Evolutionary conservation across 2,113 vertebrate species (phyloP).

Genomic region (Corydoras sp.): DNA sequence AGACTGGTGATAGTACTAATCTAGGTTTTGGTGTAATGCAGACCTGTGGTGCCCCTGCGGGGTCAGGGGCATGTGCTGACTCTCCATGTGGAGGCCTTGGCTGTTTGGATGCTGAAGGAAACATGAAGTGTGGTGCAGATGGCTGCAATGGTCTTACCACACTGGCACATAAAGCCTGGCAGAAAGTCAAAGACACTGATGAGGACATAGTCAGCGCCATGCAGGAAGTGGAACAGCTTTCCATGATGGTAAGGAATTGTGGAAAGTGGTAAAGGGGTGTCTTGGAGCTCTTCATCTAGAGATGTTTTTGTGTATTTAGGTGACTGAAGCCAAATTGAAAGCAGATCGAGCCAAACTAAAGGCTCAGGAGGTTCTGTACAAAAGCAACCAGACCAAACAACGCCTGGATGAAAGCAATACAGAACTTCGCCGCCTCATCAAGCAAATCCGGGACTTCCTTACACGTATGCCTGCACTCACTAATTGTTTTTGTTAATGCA

Average conservation of each 20-base stretch:
- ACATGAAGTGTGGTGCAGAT: conserved; percentile 76
- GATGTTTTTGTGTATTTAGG: conserved; percentile 58
- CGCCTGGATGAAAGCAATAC: conserved; percentile 84
- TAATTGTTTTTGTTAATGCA: not conserved
- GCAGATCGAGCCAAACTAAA: conserved; percentile 86
- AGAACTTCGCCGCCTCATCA: conserved; percentile 85
- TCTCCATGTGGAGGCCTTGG: conserved; percentile 77
- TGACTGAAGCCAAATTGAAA: conserved; percentile 83
- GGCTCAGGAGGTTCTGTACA: conserved; percentile 79
- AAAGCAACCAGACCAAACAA: conserved; percentile 84
- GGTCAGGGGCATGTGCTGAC: conserved; percentile 65
- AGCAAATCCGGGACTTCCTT: conserved; percentile 88
- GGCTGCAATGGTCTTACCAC: conserved; percentile 77
- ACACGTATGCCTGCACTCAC: conserved; percentile 69
- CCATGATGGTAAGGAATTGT: conserved; percentile 77
- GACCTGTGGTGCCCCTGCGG: conserved; percentile 77
- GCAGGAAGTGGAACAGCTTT: conserved; percentile 89
- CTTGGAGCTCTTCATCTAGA: not conserved
- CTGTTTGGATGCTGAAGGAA: conserved; percentile 71
- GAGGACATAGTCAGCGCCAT: conserved; percentile 78
- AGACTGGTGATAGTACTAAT: too few species aligned
- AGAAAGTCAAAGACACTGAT: conserved; percentile 80
- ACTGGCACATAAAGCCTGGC: conserved; percentile 69
- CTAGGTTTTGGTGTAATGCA: conserved; percentile 42
- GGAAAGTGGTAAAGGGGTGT: too few species aligned